Evolutionary conservation across 2,113 vertebrate genomes (phyloP), one percentile per base, ranked within the genome.

Genomic region (Pseudolaguvia tuberculata): DNA sequence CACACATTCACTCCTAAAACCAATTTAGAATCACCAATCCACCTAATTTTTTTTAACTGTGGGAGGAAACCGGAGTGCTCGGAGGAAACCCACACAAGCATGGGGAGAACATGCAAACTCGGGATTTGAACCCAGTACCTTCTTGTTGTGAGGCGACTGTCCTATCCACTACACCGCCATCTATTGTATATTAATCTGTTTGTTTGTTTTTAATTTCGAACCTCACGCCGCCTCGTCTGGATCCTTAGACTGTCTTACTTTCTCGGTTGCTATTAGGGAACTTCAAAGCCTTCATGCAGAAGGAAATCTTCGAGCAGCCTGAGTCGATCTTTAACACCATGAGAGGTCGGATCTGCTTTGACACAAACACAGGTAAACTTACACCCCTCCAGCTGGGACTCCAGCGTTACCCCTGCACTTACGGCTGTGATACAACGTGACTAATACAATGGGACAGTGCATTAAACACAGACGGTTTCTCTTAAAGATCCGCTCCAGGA

Each of bases 231-330:
- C 1, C 13, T 48, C 8, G 51, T 70, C n/a, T 55, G 45, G 51
- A 57, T 53, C 21, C 77, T 76, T 35, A 70, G 27, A 14, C 51
- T n/a, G 20, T 45, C 39, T 69, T 15, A 29, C 17, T 0, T 27
- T 7, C 11, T 61, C 31, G 76, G 7, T 13, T 18, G 58, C 18
- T 47, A 74, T 61, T 85, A 98, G 96, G 95, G 42, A 96, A 95
- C 84, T 98, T 94, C 88, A 93, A 94, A 47, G 91, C 96, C 1
- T 98, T 96, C 85, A 98, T 98, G 96, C 96, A 98, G 82, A 98
- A 98, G 87, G 96, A 98, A 84, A 98, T 98, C 82, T 98, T 98
- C 47, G 96, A 98, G 77, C 96, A 98, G 86, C 96, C 96, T 0
- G 96, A 98, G 73, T 98, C 96, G 0, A 90, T 98, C 17, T 91